Evolutionary conservation across 2,888 invertebrate genomes (phyloP).

Genomic region (Phalangium opilio): DNA sequence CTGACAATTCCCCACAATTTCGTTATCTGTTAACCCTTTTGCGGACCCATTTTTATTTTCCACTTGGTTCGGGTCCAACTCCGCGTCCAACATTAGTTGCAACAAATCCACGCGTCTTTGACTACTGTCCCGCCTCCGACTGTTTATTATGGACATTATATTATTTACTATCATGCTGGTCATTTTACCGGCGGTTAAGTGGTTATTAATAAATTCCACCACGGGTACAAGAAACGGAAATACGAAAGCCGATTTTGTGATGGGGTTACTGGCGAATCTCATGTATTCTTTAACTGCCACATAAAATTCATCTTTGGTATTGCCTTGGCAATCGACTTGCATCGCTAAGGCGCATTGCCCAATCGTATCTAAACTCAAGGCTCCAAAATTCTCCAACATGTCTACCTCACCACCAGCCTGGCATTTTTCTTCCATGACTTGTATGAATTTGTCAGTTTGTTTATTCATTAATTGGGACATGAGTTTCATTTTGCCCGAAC

Average conservation of each 20-base stretch:
- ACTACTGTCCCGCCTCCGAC: constrained; percentile 18
- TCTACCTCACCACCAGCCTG: constrained; percentile 27
- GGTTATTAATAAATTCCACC: constrained; percentile 22
- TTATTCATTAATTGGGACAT: constrained; percentile 33
- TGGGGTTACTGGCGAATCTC: constrained; percentile 24
- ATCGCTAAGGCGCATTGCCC: constrained; percentile 36
- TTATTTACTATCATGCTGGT: constrained; percentile 25
- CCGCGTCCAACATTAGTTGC: constrained; percentile 33
- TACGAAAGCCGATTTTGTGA: constrained; percentile 24
- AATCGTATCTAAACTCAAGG: constrained; percentile 38
- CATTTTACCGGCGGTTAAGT: constrained; percentile 26
- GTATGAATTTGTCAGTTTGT: constrained; percentile 29
- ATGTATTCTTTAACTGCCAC: constrained; percentile 24
- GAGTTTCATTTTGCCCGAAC: constrained; percentile 22
- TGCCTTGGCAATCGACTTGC: constrained; percentile 30
- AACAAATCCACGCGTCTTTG: constrained; percentile 27
- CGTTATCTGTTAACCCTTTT: background rate
- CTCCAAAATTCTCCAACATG: constrained; percentile 33
- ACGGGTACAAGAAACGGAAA: constrained; percentile 23
- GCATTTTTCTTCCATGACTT: constrained; percentile 27
- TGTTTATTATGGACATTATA: constrained; percentile 23
- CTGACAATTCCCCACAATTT: background rate
- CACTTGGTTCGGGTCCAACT: constrained; percentile 2
- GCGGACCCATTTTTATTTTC: background rate
- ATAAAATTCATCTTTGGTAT: constrained; percentile 31